phyloP scores from a whole-genome alignment of 2,888 invertebrate species.

The Fabriciana adippe region DNA sequence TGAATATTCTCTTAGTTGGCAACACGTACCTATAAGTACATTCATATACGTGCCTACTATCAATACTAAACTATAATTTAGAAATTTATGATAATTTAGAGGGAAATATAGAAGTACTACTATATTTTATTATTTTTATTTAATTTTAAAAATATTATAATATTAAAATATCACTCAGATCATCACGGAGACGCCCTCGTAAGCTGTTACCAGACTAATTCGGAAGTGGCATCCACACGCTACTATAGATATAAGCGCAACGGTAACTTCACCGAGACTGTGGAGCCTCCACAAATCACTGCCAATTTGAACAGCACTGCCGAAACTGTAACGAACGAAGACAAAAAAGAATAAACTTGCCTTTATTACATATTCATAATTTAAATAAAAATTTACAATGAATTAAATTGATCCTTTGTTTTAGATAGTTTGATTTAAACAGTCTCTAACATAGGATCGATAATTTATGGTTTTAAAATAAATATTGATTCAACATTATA shows the following conservation, averaged over 20 bases:
- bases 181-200: slow-evolving; percentile 83
- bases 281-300: slow-evolving; percentile 19
- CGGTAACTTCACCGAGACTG: slow-evolving; percentile 52
- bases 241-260: slow-evolving; percentile 74
- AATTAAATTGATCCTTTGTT: slow-evolving; percentile 39
- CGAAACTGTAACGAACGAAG: slow-evolving; percentile 27
- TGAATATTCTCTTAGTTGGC: too few relatives aligned
- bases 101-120: too few relatives aligned
- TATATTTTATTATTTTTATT: neutral
- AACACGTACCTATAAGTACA: too few relatives aligned
- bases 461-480: slow-evolving; percentile 14
- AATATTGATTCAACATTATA: slow-evolving; percentile 5
- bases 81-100: too few relatives aligned
- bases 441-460: slow-evolving; percentile 41
- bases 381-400: slow-evolving; percentile 22
- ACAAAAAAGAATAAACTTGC: slow-evolving; percentile 49
- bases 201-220: slow-evolving; percentile 78
- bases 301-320: slow-evolving; percentile 22
- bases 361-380: slow-evolving; percentile 22
- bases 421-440: slow-evolving; percentile 22
- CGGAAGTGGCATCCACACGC: slow-evolving; percentile 64
- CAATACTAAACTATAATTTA: too few relatives aligned
- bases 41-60: too few relatives aligned
- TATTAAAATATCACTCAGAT: slow-evolving; percentile 66
- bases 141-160: too few relatives aligned